phyloP scores from a whole-genome alignment of 2,113 vertebrate genomes.

The Gadus chalcogrammus region DNA sequence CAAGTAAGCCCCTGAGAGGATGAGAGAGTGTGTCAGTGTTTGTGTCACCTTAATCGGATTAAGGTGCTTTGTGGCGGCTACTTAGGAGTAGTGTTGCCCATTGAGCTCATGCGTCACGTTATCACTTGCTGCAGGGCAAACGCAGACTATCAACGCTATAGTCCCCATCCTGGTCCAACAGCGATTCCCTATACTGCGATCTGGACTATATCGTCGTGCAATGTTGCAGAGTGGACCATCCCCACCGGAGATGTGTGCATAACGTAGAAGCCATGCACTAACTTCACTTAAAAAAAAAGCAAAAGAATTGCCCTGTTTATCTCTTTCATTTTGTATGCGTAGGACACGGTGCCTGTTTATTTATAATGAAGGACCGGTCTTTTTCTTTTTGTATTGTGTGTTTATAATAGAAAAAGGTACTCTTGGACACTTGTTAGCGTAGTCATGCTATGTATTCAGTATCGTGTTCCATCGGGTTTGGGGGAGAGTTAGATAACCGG shows the following conservation, averaged over 20 bases:
- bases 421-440: slow-evolving; percentile 37
- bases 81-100: no score
- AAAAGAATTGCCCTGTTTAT: slow-evolving; percentile 56
- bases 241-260: slow-evolving; percentile 60
- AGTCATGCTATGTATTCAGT: slow-evolving; percentile 44
- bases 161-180: slow-evolving; percentile 49
- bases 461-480: slow-evolving; percentile 47
- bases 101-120: slow-evolving; percentile 2
- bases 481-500: slow-evolving; percentile 41
- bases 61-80: no score
- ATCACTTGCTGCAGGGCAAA: slow-evolving; percentile 34
- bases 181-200: slow-evolving; percentile 29
- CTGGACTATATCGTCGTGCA: slow-evolving; percentile 40
- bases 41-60: not conserved
- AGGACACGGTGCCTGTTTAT: slow-evolving; percentile 71
- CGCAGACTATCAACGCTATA: slow-evolving; percentile 34
- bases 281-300: slow-evolving; percentile 67
- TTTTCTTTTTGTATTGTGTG: slow-evolving; percentile 39
- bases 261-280: slow-evolving; percentile 74
- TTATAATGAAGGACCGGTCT: slow-evolving; percentile 73
- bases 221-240: slow-evolving; percentile 34
- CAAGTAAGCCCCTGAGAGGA: slow-evolving; percentile 34
- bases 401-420: slow-evolving; percentile 69
- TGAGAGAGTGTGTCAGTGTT: slow-evolving; percentile 31
- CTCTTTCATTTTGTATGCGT: slow-evolving; percentile 60